Percentiles rank a stretch among this genome's conserved stretches.
Conservation (phyloP, 2,888 invertebrate genomes). For the Maniola hyperantus region DNA sequence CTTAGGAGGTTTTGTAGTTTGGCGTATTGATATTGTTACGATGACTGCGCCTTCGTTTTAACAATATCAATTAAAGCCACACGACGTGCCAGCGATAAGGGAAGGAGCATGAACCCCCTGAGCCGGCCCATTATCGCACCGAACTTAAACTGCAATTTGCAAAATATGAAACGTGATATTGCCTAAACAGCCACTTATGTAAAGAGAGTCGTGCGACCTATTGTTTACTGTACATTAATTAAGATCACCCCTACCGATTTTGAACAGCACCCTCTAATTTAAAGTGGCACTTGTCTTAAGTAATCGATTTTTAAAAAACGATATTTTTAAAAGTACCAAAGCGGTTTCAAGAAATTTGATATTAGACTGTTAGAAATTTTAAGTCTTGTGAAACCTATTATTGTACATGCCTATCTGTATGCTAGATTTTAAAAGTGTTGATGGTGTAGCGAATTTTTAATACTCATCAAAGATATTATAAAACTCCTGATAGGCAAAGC, state of each 20-base stretch:
- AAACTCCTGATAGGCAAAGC: no score
- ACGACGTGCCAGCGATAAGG: slow-evolving; percentile 60
- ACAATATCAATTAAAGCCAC: slow-evolving; percentile 71
- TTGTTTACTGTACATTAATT: slow-evolving; percentile 71
- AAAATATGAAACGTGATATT: slow-evolving; percentile 74
- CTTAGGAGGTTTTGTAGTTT: slow-evolving; percentile 37
- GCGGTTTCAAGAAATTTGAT: background rate
- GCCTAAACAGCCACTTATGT: slow-evolving; percentile 72
- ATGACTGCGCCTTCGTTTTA: slow-evolving; percentile 60
- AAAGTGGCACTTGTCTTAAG: slow-evolving; percentile 23
- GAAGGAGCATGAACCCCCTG: slow-evolving; percentile 51
- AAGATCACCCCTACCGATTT: slow-evolving; percentile 52
- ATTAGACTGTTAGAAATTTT: background rate
- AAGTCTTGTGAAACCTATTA: background rate
- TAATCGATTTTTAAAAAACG: slow-evolving; percentile 19
- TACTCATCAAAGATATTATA: background rate
- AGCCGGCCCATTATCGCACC: slow-evolving; percentile 39
- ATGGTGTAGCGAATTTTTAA: background rate
- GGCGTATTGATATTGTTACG: slow-evolving; percentile 56
- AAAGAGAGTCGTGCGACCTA: slow-evolving; percentile 59
- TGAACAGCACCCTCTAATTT: slow-evolving; percentile 27
- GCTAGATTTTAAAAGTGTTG: background rate
- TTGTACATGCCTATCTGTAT: background rate
- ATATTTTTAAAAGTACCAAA: slow-evolving; percentile 2
- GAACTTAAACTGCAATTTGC: slow-evolving; percentile 57